phyloP scores from a whole-genome alignment of 2,888 invertebrate genomes.

The Leptinotarsa haldemani region DNA sequence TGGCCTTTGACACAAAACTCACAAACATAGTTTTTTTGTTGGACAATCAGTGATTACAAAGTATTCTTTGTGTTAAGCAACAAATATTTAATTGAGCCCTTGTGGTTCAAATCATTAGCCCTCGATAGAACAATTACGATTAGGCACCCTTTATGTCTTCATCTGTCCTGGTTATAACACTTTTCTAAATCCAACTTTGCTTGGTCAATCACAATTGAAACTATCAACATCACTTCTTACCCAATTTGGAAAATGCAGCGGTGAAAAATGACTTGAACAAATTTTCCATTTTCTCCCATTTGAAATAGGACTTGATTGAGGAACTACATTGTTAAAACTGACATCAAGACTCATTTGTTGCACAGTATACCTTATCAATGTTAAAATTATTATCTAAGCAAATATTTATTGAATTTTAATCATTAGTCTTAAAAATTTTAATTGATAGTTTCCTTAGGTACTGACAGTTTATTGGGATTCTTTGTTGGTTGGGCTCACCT shows the following conservation, averaged over 20 bases:
- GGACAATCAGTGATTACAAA: too few relatives aligned
- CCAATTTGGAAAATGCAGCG: conserved; percentile 8
- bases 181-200: too few relatives aligned
- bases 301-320: neutral
- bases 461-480: too few relatives aligned
- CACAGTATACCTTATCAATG: conserved; percentile 1
- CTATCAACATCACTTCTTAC: neutral
- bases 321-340: conserved; percentile 15
- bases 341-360: neutral
- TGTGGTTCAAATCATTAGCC: too few relatives aligned
- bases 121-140: too few relatives aligned
- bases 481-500: too few relatives aligned
- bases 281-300: conserved; percentile 13
- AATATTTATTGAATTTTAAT: conserved; percentile 4
- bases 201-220: neutral
- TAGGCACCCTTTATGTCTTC: too few relatives aligned
- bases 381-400: neutral
- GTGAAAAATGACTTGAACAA: neutral
- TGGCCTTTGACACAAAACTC: too few relatives aligned
- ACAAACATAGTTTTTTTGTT: too few relatives aligned
- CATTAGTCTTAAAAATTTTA: neutral
- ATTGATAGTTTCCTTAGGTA: neutral
- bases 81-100: too few relatives aligned
- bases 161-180: too few relatives aligned
- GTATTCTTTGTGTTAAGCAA: too few relatives aligned